Evolutionary conservation across 2,797 vertebrate species (phyloP).

Genomic region (Lithobates pipiens): DNA sequence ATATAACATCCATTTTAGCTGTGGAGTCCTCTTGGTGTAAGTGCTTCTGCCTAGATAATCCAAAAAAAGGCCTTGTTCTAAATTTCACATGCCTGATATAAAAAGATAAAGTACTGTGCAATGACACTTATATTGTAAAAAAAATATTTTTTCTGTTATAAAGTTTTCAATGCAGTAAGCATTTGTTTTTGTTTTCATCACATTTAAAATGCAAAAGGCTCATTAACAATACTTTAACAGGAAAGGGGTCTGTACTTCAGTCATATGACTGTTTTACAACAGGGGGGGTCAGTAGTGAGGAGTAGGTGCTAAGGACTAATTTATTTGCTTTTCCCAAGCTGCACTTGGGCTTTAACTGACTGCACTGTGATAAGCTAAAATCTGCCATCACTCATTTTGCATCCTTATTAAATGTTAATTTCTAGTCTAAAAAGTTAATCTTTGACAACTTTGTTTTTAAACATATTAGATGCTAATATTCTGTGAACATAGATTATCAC

Average conservation of each 20-base stretch:
- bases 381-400: neutral
- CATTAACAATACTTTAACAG: neutral
- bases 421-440: neutral
- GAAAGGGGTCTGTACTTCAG: neutral
- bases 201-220: neutral
- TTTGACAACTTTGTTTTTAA: neutral
- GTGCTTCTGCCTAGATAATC: conserved; percentile 15
- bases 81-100: neutral
- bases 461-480: neutral
- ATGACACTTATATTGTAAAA: neutral
- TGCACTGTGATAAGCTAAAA: too few relatives aligned
- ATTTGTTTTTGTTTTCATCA: neutral
- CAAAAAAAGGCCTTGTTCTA: conserved; percentile 27
- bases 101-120: neutral
- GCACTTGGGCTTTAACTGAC: too few relatives aligned
- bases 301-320: too few relatives aligned
- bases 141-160: neutral
- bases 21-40: conserved; percentile 8
- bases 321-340: too few relatives aligned
- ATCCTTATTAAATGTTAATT: too few relatives aligned
- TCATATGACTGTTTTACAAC: neutral
- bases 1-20: conserved; percentile 39
- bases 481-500: too few relatives aligned
- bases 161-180: neutral
- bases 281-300: too few relatives aligned